Evolutionary conservation across 30 jellyfish, hydroid and myxozoan genomes (phyloP).

Genomic region (Catostylus mosaicus): DNA sequence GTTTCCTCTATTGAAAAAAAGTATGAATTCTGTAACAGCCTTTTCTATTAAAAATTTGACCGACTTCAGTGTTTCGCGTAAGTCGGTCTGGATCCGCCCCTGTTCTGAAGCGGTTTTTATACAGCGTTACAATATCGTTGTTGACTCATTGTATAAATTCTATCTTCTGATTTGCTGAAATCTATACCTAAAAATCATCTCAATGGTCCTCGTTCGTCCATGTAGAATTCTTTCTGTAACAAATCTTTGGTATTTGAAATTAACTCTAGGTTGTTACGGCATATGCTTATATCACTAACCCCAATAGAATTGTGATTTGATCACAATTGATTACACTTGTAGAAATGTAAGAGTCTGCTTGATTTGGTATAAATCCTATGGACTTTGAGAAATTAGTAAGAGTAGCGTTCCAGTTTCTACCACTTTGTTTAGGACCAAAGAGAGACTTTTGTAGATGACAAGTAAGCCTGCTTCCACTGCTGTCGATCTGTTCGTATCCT

Average conservation of each 20-base stretch:
- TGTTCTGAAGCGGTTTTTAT: too few relatives aligned
- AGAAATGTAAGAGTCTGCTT: conserved; percentile 9
- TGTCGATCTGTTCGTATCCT: conserved; percentile 14
- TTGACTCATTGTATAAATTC: conserved; percentile 11
- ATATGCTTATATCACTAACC: conserved; percentile 14
- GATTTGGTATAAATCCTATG: conserved; percentile 12
- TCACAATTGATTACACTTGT: neutral
- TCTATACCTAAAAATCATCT: conserved; percentile 5
- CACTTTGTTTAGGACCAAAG: conserved; percentile 21
- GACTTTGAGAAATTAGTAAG: conserved; percentile 28
- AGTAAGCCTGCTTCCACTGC: neutral
- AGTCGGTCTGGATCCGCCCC: too few relatives aligned
- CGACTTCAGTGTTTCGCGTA: too few relatives aligned
- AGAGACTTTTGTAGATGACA: conserved; percentile 29
- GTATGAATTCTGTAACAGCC: too few relatives aligned
- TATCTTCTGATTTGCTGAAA: conserved; percentile 25
- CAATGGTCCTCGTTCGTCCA: conserved; percentile 26
- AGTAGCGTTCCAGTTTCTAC: conserved; percentile 24
- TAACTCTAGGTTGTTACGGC: conserved; percentile 5
- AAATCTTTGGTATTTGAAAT: conserved; percentile 26
- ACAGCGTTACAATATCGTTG: too few relatives aligned
- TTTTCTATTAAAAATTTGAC: too few relatives aligned
- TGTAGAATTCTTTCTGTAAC: conserved; percentile 7
- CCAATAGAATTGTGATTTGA: neutral
- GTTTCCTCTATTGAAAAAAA: too few relatives aligned